A percentile compares a stretch with the other conserved stretches of the same genome.
Evolutionary conservation across 2,797 vertebrate genomes (phyloP).

Genomic region (Pygocentrus nattereri): DNA sequence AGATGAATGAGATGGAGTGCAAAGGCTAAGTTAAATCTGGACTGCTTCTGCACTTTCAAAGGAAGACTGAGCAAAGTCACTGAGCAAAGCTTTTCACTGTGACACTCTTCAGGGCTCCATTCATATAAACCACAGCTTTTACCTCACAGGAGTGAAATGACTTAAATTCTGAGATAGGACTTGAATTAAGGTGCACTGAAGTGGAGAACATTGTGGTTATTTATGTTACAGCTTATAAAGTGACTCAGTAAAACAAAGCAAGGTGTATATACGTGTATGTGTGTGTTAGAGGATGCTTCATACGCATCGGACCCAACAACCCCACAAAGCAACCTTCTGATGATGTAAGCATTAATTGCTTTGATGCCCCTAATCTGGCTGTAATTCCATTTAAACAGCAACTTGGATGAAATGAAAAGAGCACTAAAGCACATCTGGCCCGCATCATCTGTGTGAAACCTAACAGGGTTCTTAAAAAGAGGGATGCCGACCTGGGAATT

Average conservation of each 20-base stretch:
- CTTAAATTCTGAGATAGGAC: not conserved
- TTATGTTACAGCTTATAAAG: not conserved
- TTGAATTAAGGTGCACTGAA: slow-evolving; percentile 10
- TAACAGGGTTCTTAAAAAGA: slow-evolving; percentile 26
- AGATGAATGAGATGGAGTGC: slow-evolving; percentile 79
- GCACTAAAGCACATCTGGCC: slow-evolving; percentile 52
- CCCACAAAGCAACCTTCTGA: slow-evolving; percentile 50
- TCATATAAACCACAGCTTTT: not conserved
- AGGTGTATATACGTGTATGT: not conserved
- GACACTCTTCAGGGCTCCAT: not conserved
- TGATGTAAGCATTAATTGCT: slow-evolving; percentile 73
- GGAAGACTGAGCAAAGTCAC: slow-evolving; percentile 73
- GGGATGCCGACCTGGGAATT: not conserved
- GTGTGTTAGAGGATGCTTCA: slow-evolving; percentile 26
- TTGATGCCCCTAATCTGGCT: slow-evolving; percentile 73
- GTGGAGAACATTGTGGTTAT: slow-evolving; percentile 6
- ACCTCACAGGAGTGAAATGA: not conserved
- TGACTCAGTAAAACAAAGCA: slow-evolving; percentile 2
- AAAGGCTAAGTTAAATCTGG: slow-evolving; percentile 78
- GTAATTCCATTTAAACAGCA: slow-evolving; percentile 73
- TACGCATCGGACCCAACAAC: slow-evolving; percentile 49
- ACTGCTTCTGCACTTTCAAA: slow-evolving; percentile 70
- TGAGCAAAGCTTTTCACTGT: slow-evolving; percentile 1
- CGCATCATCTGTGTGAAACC: slow-evolving; percentile 29
- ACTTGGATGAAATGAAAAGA: slow-evolving; percentile 67